Base-by-base conservation (phyloP, 2,888 invertebrate species). In the Sacculina carcini region DNA sequence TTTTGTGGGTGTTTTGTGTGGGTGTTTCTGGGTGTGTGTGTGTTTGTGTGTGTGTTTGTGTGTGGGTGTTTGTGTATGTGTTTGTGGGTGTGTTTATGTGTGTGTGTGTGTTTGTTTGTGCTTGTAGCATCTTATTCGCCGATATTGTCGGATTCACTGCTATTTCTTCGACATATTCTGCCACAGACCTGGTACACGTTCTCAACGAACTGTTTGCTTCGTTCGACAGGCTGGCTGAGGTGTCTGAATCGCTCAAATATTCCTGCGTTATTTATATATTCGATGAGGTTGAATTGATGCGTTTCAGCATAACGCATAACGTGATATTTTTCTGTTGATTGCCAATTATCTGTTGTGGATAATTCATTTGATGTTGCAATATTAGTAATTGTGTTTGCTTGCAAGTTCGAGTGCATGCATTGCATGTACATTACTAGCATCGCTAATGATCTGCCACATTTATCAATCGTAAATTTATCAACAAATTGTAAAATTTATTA, bases 131-230 rank as follows among this genome's bases (percentile, higher is more conserved):
- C 64, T 74, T 94, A 57, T 94, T 92, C 67, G 94, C 92, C 26
- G 94, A 94, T 69, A 94, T 94, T 65, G 92, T 92, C 51, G 94
- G 94, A 51, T 94, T 94, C 66, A 94, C 94, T 5, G 89, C 89
- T 51, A 62, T 69, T 48, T 87, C 89, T 3, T 87, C 87, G 16
- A 86, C 87, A 7, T 87, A 87, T 68, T 86, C 87, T 51, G 90
- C 92, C 48, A 86, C 89, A 65, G 90, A 92, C 66, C 74, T 92
- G 58, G 90, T 92, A 51, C 85, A 86, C 68, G 86, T 92, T 69
- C 73, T 92, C 58, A 92, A 92, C 68, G 90, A 92, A 68, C 72
- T 92, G 55, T 92, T 92, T 66, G 92, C 90, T 34, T 74, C 90
- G 61, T 92, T 92, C 67, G 92, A 92, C 69, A 78, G 86, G 61